These are phyloP conservation scores for Peromyscus polionotus DNA, from an alignment of 2,113 vertebrate genomes.

Conservation along the genomic window DNA sequence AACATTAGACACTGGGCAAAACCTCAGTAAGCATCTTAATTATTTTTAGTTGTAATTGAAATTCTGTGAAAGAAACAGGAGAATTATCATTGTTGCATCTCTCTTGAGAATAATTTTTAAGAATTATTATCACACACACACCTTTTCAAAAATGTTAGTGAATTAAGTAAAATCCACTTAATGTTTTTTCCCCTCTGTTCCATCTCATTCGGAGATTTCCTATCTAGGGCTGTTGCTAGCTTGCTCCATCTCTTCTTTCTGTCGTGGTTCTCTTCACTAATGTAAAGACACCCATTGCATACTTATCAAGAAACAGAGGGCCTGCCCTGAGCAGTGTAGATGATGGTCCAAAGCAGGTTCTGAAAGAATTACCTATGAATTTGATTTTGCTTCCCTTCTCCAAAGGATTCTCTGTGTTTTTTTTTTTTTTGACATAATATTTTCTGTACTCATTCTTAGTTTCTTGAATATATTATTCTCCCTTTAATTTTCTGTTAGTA, in stretches of 20 bases:
- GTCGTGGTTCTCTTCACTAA: not conserved
- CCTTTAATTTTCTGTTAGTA: not conserved
- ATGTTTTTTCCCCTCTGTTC: not conserved
- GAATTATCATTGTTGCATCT: not conserved
- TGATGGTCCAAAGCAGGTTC: not conserved
- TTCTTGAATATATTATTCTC: conserved; percentile 8
- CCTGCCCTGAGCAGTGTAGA: not conserved
- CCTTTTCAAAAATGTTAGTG: not conserved
- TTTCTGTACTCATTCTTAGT: not conserved
- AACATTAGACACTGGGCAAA: not conserved
- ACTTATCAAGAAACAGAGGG: not conserved
- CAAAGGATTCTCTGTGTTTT: not conserved
- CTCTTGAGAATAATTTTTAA: not conserved
- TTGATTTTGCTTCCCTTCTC: not conserved
- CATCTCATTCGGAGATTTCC: not conserved
- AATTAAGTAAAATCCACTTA: not conserved
- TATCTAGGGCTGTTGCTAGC: not conserved
- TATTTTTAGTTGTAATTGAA: not conserved
- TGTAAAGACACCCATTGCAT: not conserved
- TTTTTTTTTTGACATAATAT: not conserved
- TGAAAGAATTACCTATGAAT: not conserved
- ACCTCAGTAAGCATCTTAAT: not conserved
- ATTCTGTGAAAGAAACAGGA: not conserved
- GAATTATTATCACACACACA: not conserved
- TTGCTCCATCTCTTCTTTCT: not conserved